Base-by-base conservation (phyloP, 2,113 vertebrate species). In the Prochilodus magdalenae region DNA sequence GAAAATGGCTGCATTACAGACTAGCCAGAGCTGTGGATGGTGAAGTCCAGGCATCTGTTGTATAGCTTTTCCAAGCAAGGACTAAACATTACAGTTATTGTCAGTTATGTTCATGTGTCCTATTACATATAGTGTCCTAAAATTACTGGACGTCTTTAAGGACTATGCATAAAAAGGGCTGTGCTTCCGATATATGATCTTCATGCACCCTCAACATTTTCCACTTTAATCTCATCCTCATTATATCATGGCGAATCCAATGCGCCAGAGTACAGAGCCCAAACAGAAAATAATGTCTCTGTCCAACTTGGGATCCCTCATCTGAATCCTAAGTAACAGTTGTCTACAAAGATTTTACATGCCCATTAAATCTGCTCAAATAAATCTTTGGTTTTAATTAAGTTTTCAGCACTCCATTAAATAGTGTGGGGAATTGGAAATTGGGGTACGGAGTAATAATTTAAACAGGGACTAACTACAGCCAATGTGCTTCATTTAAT, bases 361-460 rank as follows among this genome's bases (percentile, higher is more conserved):
- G 69, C 71, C 59, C 79, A 82, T 49, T 26, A 84, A 75, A 62
- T 75, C 75, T 75, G 40, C 69, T 74, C 40, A 67, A 73, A 82
- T 82, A 82, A 81, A 84, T 85, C 77, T 87, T 76, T 71, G 69
- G 75, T 81, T 84, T 85, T 85, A 87, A 87, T 86, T 80, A 86
- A 80, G 79, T 83, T 81, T 70, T 79, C 82, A 84, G 63, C 67
- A 83, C 82, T 80, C 60, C 53, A 81, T 81, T 83, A 83, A 77
- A 76, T 76, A 69, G 72, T 78, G 63, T 70, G 49, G 62, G 2
- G 77, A 72, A 86, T 65, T 57, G 47, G 77, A 86, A 75, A 82
- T 59, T 55, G 75, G 75, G 80, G 71, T 81, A 80, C 55, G 26
- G 69, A 79, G 81, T 77, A 79, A 85, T 83, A 18, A 79, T 81